Evolutionary conservation across 2,888 invertebrate species (phyloP), one percentile per base, ranked within the genome.

Genomic region (Agonopterix arenella): DNA sequence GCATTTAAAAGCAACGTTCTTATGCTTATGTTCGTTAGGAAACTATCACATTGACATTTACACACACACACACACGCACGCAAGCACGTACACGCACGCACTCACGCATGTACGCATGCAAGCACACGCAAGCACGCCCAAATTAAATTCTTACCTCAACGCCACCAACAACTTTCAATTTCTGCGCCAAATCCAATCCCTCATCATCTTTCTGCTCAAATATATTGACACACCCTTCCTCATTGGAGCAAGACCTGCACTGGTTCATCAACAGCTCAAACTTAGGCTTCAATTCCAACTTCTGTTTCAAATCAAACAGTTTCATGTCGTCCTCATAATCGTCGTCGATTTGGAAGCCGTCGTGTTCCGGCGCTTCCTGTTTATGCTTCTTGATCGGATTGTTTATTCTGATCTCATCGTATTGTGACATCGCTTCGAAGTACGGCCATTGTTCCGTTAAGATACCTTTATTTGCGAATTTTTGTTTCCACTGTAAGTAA

Each of bases 401-500:
- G 36, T 61, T 64, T 37, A 62, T 62, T 18, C 68, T 67, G 7
- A 66, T 54, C 51, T 74, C 69, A 1, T 63, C 61, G 61, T 80
- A 85, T 36, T 68, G 71, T 1, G 67, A 54, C 70, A 89, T 76
- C 2, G 76, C 76, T 8, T 83, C 83, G 55, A 68, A 88, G 55
- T 78, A 88, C 8, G 83, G 85, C 89, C 89, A 89, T 36, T 80
- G 76, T 54, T 85, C 89, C 53, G 71, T 81, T 8, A 88, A 61
- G 47, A 84, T 74, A 4, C 89, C 89, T 62, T 85, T 84, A 52
- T 65, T 73, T 1, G 84, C 82, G 56, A 86, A 88, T 66, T 86
- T 88, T 36, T 66, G 70, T 70, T 89, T 88, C 88, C 86, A 86
- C 88, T 89, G 64, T 10, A 76, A 80, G 28, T 28, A 28, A 28